Conservation (phyloP, 2,888 invertebrate species). For the Lissocephala sabroskyi region DNA sequence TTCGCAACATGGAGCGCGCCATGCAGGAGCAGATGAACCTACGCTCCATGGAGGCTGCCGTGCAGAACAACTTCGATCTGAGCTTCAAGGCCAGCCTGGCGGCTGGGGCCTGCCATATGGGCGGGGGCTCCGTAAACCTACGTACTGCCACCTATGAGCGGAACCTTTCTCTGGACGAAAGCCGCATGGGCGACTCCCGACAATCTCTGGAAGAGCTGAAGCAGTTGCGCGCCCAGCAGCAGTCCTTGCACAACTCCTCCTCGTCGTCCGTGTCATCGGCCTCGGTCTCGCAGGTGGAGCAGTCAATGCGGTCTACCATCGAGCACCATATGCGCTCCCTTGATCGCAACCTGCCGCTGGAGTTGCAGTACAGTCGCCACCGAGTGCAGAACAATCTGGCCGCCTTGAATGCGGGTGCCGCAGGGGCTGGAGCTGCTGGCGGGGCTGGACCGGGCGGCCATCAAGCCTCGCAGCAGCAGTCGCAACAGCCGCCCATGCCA, state of each 20-base stretch:
- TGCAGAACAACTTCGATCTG: constrained; percentile 62
- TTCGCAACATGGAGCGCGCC: constrained; percentile 72
- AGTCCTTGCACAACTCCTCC: constrained; percentile 48
- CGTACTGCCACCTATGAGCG: constrained; percentile 63
- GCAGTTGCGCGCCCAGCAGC: constrained; percentile 63
- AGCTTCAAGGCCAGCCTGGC: constrained; percentile 61
- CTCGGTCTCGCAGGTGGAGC: constrained; percentile 51
- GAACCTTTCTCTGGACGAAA: constrained; percentile 67
- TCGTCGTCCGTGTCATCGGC: constrained; percentile 38
- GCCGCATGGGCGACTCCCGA: constrained; percentile 55
- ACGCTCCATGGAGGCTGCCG: constrained; percentile 67
- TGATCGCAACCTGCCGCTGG: constrained; percentile 71
- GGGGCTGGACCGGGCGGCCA: constrained; percentile 2
- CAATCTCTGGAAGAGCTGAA: constrained; percentile 68
- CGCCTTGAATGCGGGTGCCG: constrained; percentile 11
- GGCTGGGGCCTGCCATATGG: constrained; percentile 46
- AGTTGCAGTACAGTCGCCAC: constrained; percentile 72
- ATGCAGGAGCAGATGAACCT: constrained; percentile 73
- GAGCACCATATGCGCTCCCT: constrained; percentile 73
- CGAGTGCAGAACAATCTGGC: constrained; percentile 60
- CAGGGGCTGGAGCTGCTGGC: not conserved
- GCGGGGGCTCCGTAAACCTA: constrained; percentile 51
- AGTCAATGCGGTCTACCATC: constrained; percentile 68
- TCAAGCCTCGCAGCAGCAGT: constrained; percentile 29
- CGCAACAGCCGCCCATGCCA: constrained; percentile 58